These are phyloP conservation scores for Anthopleura sola DNA, from an alignment of 64 coral and sea anemone genomes.

Conservation along the genomic window DNA sequence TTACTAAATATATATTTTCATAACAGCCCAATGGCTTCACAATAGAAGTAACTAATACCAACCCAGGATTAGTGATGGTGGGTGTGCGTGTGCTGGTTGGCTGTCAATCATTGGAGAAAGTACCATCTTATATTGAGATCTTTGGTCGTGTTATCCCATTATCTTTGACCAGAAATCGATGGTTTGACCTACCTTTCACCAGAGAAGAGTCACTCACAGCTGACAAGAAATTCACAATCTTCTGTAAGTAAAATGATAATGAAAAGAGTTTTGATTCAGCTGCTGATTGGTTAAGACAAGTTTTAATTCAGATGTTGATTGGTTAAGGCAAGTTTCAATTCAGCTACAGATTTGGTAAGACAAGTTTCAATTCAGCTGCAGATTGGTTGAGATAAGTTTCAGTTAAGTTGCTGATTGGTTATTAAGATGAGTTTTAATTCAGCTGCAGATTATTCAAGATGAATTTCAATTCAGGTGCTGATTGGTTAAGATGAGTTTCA, in stretches of 20 bases:
- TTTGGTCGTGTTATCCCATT: conserved; percentile 92
- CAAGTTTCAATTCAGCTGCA: too few relatives aligned
- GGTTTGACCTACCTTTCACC: conserved; percentile 97
- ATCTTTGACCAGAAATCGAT: conserved; percentile 83
- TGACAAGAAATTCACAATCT: conserved; percentile 89
- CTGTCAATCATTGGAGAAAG: conserved; percentile 91
- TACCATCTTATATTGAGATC: conserved; percentile 87
- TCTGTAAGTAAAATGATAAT: conserved; percentile 40
- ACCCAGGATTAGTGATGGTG: conserved; percentile 82
- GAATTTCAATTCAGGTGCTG: too few relatives aligned
- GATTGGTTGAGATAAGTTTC: too few relatives aligned
- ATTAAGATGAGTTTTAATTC: too few relatives aligned
- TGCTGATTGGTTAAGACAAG: neutral
- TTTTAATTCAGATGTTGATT: too few relatives aligned
- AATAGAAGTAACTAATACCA: conserved; percentile 94
- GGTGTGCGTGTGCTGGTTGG: conserved; percentile 80
- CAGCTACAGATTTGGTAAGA: too few relatives aligned
- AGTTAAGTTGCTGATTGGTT: too few relatives aligned
- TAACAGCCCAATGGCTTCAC: conserved; percentile 86
- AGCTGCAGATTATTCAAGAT: neutral
- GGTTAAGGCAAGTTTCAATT: too few relatives aligned
- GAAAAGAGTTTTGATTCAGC: too few relatives aligned
- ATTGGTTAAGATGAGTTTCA: too few relatives aligned
- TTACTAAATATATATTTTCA: neutral
- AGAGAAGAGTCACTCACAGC: conserved; percentile 88